A percentile compares a stretch with the other conserved stretches of the same genome.
Evolutionary conservation across 2,888 invertebrate genomes (phyloP).

Genomic region (Atherix ibis): DNA sequence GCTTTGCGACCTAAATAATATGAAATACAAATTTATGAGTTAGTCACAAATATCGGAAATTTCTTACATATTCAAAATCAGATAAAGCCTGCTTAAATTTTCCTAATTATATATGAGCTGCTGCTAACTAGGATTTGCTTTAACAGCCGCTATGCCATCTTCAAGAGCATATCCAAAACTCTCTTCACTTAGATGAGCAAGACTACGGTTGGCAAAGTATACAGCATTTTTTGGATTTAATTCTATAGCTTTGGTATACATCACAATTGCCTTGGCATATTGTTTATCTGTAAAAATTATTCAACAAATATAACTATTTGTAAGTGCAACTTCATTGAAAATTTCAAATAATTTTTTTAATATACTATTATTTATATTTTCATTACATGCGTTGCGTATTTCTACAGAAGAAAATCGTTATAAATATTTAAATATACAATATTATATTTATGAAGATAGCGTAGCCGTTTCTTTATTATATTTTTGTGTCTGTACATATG

Average conservation of each 20-base stretch:
- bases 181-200: slow-evolving; percentile 86
- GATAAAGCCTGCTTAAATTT: slow-evolving; percentile 92
- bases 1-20: slow-evolving; percentile 69
- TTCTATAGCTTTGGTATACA: slow-evolving; percentile 78
- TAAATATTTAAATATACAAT: too few relatives aligned
- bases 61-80: slow-evolving; percentile 88
- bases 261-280: slow-evolving; percentile 76
- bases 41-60: too few relatives aligned
- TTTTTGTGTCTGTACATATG: too few relatives aligned
- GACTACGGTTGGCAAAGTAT: slow-evolving; percentile 88
- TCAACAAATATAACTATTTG: too few relatives aligned
- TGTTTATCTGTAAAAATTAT: slow-evolving; percentile 65
- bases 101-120: slow-evolving; percentile 93
- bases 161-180: slow-evolving; percentile 85
- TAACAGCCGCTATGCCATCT: slow-evolving; percentile 88
- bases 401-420: too few relatives aligned
- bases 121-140: slow-evolving; percentile 93
- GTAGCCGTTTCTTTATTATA: too few relatives aligned
- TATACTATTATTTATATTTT: too few relatives aligned
- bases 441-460: too few relatives aligned
- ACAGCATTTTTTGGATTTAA: slow-evolving; percentile 69
- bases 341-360: too few relatives aligned
- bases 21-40: too few relatives aligned
- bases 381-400: too few relatives aligned
- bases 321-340: too few relatives aligned